Conservation (phyloP, 2,113 vertebrate genomes). For the Todiramphus saurophagus region DNA sequence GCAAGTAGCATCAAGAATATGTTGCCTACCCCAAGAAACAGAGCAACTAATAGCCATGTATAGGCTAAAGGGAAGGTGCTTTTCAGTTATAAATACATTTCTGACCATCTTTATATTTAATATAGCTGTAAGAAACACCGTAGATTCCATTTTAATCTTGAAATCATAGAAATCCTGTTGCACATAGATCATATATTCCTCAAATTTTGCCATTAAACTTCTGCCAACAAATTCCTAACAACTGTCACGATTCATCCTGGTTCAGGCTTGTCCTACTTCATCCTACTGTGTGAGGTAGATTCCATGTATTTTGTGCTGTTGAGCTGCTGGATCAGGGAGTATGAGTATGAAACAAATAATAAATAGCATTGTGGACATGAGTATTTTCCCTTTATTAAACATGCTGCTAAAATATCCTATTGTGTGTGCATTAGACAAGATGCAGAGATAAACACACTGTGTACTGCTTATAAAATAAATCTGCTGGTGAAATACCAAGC, state of each 20-base stretch:
- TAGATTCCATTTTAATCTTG: not conserved
- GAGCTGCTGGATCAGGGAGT: not conserved
- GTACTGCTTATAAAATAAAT: not conserved
- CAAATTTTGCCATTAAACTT: not conserved
- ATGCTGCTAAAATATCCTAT: not conserved
- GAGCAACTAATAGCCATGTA: not conserved
- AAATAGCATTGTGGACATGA: not conserved
- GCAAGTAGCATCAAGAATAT: not conserved
- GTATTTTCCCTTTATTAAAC: not conserved
- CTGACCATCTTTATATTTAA: not conserved
- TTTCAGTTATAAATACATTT: not conserved
- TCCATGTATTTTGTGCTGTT: not conserved
- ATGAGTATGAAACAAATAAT: not conserved
- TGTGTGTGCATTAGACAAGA: not conserved
- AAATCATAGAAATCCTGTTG: not conserved
- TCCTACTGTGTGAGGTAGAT: not conserved
- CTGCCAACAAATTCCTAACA: not conserved
- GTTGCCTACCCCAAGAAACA: not conserved
- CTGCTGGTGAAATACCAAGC: not conserved
- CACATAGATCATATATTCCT: not conserved
- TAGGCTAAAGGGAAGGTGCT: not conserved
- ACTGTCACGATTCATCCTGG: not conserved
- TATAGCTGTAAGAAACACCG: not conserved
- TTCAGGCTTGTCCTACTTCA: not conserved
- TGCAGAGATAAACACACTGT: accelerated